Evolutionary conservation across 2,888 invertebrate species (phyloP).

Genomic region (Thelaira solivaga): DNA sequence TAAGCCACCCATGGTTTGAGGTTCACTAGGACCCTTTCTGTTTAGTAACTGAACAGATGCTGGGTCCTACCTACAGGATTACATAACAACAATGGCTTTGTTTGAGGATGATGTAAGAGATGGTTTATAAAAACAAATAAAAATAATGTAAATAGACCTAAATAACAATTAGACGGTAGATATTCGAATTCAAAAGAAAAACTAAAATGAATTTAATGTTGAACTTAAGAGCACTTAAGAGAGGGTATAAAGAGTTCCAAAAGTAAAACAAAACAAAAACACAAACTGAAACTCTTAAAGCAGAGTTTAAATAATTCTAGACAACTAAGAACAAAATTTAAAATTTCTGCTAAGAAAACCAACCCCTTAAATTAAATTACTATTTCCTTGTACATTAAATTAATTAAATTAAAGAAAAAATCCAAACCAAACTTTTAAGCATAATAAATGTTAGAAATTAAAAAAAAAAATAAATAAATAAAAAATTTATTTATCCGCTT

Average conservation of each 20-base stretch:
- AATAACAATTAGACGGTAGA: conserved; percentile 2
- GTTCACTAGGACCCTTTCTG: conserved; percentile 83
- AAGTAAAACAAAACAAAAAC: background rate
- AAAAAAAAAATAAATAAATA: background rate
- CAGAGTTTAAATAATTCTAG: background rate
- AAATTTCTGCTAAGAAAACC: background rate
- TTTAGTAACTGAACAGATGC: conserved; percentile 72
- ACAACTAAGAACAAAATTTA: background rate
- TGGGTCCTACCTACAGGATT: conserved; percentile 60
- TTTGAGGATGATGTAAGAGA: conserved; percentile 31
- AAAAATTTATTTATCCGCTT: conserved; percentile 35
- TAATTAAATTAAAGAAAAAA: background rate
- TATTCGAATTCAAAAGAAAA: background rate
- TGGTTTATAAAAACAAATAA: conserved; percentile 8
- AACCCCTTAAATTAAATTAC: background rate
- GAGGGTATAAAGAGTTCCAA: conserved; percentile 56
- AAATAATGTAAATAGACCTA: conserved; percentile 20
- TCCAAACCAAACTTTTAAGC: conserved; percentile 11
- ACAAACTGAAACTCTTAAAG: conserved; percentile 6
- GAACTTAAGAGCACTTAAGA: conserved; percentile 48
- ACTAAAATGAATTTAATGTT: conserved; percentile 4
- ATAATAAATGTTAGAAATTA: background rate
- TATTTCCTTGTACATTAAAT: background rate
- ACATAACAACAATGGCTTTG: conserved; percentile 42
- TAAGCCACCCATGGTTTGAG: conserved; percentile 80